These are phyloP conservation scores for Onychomys arenicola DNA, from an alignment of 2,797 vertebrate genomes.

Conservation along the genomic window DNA sequence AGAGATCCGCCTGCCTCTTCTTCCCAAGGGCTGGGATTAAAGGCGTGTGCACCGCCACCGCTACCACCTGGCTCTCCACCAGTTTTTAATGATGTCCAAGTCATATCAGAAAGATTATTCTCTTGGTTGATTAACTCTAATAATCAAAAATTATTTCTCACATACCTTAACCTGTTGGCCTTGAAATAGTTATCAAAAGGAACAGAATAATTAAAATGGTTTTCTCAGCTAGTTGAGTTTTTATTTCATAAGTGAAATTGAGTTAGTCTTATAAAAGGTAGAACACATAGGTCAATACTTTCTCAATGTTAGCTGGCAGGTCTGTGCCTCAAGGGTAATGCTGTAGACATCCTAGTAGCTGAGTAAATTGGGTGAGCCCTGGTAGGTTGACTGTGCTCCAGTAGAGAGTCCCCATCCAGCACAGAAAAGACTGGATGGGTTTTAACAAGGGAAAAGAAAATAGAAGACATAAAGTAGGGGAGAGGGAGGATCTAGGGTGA, in stretches of 20 bases:
- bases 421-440: neutral
- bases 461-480: neutral
- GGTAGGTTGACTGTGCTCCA: neutral
- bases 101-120: conserved; percentile 41
- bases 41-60: neutral
- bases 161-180: neutral
- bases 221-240: conserved; percentile 1
- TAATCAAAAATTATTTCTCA: conserved; percentile 51
- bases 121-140: conserved; percentile 35
- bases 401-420: too few species aligned
- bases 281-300: neutral
- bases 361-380: neutral
- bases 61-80: neutral
- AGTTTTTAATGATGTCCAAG: neutral
- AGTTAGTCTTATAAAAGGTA: conserved; percentile 11
- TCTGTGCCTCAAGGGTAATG: conserved; percentile 9
- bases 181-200: conserved; percentile 34
- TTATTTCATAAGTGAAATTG: conserved; percentile 61
- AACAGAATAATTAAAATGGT: conserved; percentile 24
- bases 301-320: conserved; percentile 18
- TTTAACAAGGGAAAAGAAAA: neutral
- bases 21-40: neutral
- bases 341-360: neutral
- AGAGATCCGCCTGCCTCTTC: neutral
- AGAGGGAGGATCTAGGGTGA: neutral